phyloP scores from a whole-genome alignment of 1,140 invertebrate species.

The Drosophila obscura region DNA sequence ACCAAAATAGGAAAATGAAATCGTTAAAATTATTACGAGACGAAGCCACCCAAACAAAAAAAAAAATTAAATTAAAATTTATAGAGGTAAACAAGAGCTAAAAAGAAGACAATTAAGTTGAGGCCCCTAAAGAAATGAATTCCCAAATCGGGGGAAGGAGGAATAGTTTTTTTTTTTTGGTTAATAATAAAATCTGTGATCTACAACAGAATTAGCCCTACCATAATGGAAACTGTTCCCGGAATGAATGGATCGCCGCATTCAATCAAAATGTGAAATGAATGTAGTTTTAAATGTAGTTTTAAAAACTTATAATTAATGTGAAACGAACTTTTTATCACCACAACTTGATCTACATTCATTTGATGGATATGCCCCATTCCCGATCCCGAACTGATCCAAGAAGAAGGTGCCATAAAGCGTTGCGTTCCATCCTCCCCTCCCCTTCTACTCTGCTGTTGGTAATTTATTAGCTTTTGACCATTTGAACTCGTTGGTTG shows the following conservation, averaged over 20 bases:
- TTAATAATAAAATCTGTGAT: constrained; percentile 64
- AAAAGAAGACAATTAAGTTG: constrained; percentile 29
- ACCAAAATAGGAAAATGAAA: constrained; percentile 49
- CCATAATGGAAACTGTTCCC: constrained; percentile 74
- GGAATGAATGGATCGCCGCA: constrained; percentile 39
- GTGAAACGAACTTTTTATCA: constrained; percentile 74
- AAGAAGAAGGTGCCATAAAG: constrained; percentile 63
- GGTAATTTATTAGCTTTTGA: constrained; percentile 76
- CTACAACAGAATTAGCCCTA: constrained; percentile 68
- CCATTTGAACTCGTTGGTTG: constrained; percentile 45
- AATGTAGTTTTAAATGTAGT: constrained; percentile 56
- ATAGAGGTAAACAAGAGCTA: constrained; percentile 13
- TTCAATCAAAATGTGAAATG: constrained; percentile 74
- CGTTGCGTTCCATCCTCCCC: constrained; percentile 21
- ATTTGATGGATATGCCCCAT: constrained; percentile 59
- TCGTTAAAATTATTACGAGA: constrained; percentile 67
- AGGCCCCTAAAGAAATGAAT: constrained; percentile 4
- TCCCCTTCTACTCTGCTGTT: too few species aligned
- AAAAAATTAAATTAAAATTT: constrained; percentile 35
- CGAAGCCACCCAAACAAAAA: constrained; percentile 38
- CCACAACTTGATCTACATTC: constrained; percentile 77
- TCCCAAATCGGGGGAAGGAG: not conserved
- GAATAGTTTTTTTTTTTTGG: constrained; percentile 40
- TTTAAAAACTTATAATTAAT: constrained; percentile 82
- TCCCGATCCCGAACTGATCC: constrained; percentile 3